A percentile compares a stretch with the other conserved stretches of the same genome.
These are phyloP conservation scores for Platypus cylindrus DNA, from an alignment of 2,888 invertebrate species.

Conservation along the genomic window DNA sequence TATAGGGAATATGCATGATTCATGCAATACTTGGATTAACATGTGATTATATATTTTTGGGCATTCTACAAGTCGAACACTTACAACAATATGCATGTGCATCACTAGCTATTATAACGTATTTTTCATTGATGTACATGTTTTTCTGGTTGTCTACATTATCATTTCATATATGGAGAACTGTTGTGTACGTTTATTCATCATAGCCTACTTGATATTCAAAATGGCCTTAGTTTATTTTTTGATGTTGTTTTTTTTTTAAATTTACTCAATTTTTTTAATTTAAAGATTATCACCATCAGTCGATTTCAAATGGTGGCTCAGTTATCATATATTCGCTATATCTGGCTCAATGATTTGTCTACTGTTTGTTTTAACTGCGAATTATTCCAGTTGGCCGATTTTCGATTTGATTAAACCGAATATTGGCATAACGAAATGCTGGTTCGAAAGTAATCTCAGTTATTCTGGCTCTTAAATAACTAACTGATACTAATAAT, in stretches of 20 bases:
- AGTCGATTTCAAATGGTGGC: constrained; percentile 43
- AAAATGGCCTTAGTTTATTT: constrained; percentile 4
- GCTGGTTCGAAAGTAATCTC: constrained; percentile 60
- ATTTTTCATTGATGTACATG: constrained; percentile 47
- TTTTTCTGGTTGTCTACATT: constrained; percentile 62
- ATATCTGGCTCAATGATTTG: constrained; percentile 46
- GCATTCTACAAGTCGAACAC: constrained; percentile 41
- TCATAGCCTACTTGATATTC: not conserved
- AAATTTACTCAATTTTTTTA: no score
- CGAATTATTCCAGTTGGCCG: constrained; percentile 34
- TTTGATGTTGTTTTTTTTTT: no score
- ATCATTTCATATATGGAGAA: constrained; percentile 53
- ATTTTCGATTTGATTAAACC: constrained; percentile 19
- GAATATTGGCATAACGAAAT: constrained; percentile 39
- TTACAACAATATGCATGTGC: constrained; percentile 37
- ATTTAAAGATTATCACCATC: no score
- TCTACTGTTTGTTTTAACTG: constrained; percentile 38
- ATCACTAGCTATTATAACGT: constrained; percentile 32
- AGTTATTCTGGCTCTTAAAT: no score
- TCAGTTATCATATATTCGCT: constrained; percentile 44
- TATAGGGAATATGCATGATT: constrained; percentile 54
- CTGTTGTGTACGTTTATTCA: constrained; percentile 45
- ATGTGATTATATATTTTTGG: constrained; percentile 44
- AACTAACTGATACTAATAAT: not conserved
- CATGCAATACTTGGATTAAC: constrained; percentile 47